A percentile compares a stretch with the other conserved stretches of the same genome.
Conservation (phyloP, 2,113 vertebrate genomes). For the Ancistrus triradiatus region DNA sequence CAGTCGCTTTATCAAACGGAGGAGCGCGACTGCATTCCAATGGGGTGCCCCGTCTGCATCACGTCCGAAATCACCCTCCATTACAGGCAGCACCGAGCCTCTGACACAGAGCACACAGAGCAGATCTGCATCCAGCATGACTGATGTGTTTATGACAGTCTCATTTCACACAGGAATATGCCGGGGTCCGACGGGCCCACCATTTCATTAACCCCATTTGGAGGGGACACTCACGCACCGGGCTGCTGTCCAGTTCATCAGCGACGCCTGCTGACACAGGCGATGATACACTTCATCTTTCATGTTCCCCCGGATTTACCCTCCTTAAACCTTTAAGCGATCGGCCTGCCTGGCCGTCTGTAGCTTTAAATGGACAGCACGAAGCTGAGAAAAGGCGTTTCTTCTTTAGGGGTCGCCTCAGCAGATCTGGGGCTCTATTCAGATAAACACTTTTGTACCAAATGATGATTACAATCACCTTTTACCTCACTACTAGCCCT, state of each 20-base stretch:
- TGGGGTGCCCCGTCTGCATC: conserved; percentile 53
- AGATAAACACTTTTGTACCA: no score
- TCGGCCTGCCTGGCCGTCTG: no score
- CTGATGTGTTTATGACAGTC: conserved; percentile 46
- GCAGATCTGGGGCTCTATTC: no score
- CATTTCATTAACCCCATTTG: conserved; percentile 45
- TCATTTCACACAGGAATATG: conserved; percentile 47
- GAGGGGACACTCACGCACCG: conserved; percentile 3
- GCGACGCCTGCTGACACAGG: conserved; percentile 14
- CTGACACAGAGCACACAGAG: conserved; percentile 52
- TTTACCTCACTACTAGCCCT: no score
- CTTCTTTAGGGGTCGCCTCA: no score
- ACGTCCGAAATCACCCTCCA: conserved; percentile 64
- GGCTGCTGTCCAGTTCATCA: conserved; percentile 20
- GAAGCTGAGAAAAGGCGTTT: no score
- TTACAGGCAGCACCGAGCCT: conserved; percentile 63
- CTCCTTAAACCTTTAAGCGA: neutral
- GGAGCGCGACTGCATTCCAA: conserved; percentile 34
- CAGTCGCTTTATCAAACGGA: conserved; percentile 57
- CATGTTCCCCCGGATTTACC: neutral
- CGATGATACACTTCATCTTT: neutral
- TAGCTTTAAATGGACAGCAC: no score
- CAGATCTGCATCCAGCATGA: conserved; percentile 26
- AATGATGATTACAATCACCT: no score
- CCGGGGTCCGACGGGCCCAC: conserved; percentile 45